Evolutionary conservation across 2,113 vertebrate species (phyloP).

Genomic region (Plecturocebus donacophilus): DNA sequence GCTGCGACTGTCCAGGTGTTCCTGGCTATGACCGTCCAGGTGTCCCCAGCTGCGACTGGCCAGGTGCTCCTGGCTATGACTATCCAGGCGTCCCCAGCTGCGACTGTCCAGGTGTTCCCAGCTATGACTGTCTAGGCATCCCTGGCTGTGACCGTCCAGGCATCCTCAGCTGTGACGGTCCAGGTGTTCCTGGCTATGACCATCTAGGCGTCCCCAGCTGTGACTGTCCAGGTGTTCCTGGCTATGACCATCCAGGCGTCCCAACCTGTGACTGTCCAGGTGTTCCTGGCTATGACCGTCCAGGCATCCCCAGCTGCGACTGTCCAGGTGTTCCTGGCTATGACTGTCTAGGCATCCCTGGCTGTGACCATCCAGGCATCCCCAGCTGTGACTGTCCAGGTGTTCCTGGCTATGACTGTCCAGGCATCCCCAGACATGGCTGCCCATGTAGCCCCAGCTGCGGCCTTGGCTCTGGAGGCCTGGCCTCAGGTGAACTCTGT

Average conservation of each 20-base stretch:
- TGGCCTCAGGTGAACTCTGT: background rate
- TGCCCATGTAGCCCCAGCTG: background rate
- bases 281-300: background rate
- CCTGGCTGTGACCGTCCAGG: background rate
- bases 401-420: background rate
- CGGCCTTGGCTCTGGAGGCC: background rate
- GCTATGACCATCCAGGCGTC: background rate
- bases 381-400: background rate
- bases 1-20: rapidly evolving
- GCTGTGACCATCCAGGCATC: background rate
- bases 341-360: too few species aligned
- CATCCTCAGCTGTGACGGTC: background rate
- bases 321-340: background rate
- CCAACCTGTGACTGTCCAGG: background rate
- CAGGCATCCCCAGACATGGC: background rate
- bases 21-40: background rate
- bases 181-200: background rate
- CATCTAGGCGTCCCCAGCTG: background rate
- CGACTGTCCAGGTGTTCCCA: too few species aligned
- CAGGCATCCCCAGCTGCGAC: background rate
- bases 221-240: background rate
- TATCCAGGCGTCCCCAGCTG: background rate
- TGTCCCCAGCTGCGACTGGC: background rate
- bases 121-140: background rate
- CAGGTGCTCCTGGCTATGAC: too few species aligned